Evolutionary conservation across 2,113 vertebrate genomes (phyloP).

Genomic region (Pycnonotus jocosus): DNA sequence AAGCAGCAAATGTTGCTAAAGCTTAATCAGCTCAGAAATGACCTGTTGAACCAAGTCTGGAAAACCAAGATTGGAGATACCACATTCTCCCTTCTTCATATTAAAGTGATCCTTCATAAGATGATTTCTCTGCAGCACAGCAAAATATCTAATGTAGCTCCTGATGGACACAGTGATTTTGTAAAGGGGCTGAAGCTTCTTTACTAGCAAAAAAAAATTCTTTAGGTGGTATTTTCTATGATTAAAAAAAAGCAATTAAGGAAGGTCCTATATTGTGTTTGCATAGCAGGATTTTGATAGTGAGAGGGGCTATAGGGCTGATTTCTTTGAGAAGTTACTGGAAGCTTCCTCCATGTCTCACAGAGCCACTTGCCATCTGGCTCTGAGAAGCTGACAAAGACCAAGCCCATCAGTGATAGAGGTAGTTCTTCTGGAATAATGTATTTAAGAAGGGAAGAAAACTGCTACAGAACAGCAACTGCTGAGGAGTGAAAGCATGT

Average conservation of each 20-base stretch:
- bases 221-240: not conserved
- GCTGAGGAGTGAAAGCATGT: not conserved
- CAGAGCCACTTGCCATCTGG: not conserved
- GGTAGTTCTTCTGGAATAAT: not conserved
- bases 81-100: not conserved
- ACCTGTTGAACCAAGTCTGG: not conserved
- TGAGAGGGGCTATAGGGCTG: fast-evolving
- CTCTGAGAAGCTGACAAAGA: not conserved
- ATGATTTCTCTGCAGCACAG: not conserved
- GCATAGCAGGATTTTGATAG: not conserved
- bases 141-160: not conserved
- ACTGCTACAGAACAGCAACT: not conserved
- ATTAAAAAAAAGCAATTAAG: not conserved
- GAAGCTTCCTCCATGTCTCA: not conserved
- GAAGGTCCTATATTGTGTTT: not conserved
- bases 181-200: not conserved
- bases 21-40: not conserved
- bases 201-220: not conserved
- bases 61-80: not conserved
- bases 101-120: not conserved
- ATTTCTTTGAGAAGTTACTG: not conserved
- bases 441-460: not conserved
- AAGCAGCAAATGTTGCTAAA: not conserved
- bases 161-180: not conserved
- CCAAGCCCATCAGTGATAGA: fast-evolving